Evolutionary conservation across 2,113 vertebrate genomes (phyloP).

Genomic region (Hoplias malabaricus): DNA sequence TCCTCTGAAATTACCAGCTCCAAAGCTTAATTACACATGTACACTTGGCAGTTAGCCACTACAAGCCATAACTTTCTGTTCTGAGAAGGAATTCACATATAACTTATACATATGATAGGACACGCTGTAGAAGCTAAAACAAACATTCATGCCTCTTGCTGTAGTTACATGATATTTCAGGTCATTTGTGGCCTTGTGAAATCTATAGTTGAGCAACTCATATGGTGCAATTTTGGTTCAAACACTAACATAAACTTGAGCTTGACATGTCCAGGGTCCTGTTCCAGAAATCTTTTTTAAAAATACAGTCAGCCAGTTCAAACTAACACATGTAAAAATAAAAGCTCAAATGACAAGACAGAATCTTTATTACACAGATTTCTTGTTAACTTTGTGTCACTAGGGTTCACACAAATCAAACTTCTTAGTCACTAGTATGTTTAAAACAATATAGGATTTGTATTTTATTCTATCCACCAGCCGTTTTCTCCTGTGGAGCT

Average conservation of each 20-base stretch:
- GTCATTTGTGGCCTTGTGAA: background rate
- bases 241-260: background rate
- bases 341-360: too few relatives aligned
- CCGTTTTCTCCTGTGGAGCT: too few relatives aligned
- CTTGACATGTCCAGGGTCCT: too few relatives aligned
- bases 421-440: too few relatives aligned
- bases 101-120: background rate
- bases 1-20: constrained; percentile 13
- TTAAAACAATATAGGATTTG: too few relatives aligned
- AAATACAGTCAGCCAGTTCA: too few relatives aligned
- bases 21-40: background rate
- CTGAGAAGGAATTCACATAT: background rate
- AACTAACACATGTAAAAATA: too few relatives aligned
- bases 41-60: background rate
- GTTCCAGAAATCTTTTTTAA: too few relatives aligned
- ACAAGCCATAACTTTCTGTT: background rate
- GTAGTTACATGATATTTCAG: background rate
- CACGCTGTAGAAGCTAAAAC: background rate
- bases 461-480: too few relatives aligned
- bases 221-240: background rate
- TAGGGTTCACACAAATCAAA: too few relatives aligned
- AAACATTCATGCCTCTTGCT: background rate
- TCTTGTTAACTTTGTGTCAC: too few relatives aligned
- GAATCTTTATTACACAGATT: too few relatives aligned
- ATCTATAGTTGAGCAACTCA: background rate